Conservation (phyloP, 2,888 invertebrate genomes). For the Galeruca laticollis region DNA sequence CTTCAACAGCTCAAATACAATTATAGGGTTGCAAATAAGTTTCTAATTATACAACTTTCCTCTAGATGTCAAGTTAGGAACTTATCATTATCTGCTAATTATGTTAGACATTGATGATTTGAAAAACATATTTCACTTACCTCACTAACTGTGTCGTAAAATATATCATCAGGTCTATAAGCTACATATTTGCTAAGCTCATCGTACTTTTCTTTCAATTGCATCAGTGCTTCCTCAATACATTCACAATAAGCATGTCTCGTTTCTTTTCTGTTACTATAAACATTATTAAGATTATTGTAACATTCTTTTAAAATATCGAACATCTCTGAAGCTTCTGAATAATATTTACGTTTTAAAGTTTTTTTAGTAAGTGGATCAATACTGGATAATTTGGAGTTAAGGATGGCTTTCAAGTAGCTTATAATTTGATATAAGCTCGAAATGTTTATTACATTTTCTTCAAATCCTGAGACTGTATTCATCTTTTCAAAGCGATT, state of each 20-base stretch:
- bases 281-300: conserved; percentile 68
- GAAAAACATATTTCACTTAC: conserved; percentile 60
- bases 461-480: background rate
- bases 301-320: conserved; percentile 71
- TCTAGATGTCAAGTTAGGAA: too few relatives aligned
- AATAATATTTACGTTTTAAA: conserved; percentile 77
- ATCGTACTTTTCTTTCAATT: conserved; percentile 50
- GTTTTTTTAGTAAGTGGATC: conserved; percentile 87
- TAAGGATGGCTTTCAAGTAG: conserved; percentile 70
- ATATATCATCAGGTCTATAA: conserved; percentile 69
- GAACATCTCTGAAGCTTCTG: conserved; percentile 76
- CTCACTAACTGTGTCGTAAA: conserved; percentile 70
- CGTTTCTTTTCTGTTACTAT: conserved; percentile 61
- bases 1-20: too few relatives aligned
- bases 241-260: conserved; percentile 69
- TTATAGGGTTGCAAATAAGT: too few relatives aligned
- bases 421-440: conserved; percentile 67
- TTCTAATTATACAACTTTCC: too few relatives aligned
- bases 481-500: background rate
- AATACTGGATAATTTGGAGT: conserved; percentile 76
- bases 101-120: too few relatives aligned
- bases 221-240: conserved; percentile 64
- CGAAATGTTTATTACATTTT: conserved; percentile 47
- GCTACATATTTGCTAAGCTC: conserved; percentile 70
- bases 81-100: too few relatives aligned